Conservation (phyloP, 30 jellyfish, hydroid and myxozoan genomes). For the Aurelia sp. region DNA sequence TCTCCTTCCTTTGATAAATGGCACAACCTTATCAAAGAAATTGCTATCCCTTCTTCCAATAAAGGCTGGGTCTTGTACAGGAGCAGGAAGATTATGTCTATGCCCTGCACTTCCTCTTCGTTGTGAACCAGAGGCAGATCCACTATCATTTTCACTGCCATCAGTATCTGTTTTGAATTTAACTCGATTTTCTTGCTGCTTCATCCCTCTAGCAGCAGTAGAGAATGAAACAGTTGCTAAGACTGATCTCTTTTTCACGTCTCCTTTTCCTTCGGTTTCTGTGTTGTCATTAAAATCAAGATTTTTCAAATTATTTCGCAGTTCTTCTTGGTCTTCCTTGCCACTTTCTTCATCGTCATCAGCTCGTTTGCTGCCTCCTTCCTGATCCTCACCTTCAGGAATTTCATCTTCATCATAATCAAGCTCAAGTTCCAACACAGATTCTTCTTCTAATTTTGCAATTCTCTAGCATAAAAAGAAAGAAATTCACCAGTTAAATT, state of each 20-base stretch:
- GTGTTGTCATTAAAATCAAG: constrained; percentile 72
- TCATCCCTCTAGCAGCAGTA: constrained; percentile 82
- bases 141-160: constrained; percentile 74
- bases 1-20: constrained; percentile 81
- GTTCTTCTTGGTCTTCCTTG: constrained; percentile 90
- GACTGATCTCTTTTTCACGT: constrained; percentile 70
- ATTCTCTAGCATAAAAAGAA: constrained; percentile 25
- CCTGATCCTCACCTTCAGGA: constrained; percentile 24
- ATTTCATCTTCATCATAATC: constrained; percentile 78
- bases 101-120: constrained; percentile 20
- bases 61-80: constrained; percentile 93
- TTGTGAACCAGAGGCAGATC: constrained; percentile 56
- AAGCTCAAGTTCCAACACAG: constrained; percentile 74
- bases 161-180: constrained; percentile 64
- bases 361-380: constrained; percentile 27
- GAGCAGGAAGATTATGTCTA: constrained; percentile 59
- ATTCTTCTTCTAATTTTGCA: constrained; percentile 72
- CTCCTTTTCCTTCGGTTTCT: constrained; percentile 54
- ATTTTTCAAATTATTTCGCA: constrained; percentile 86
- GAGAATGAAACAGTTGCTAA: constrained; percentile 85
- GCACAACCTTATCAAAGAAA: constrained; percentile 74
- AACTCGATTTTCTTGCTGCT: constrained; percentile 60
- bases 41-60: constrained; percentile 82
- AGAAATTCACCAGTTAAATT: too few species aligned
- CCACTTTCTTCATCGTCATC: constrained; percentile 69